Percentiles rank a stretch among this genome's conserved stretches.
Evolutionary conservation across 2,888 invertebrate genomes (phyloP).

Genomic region (Mythimna ferrago): DNA sequence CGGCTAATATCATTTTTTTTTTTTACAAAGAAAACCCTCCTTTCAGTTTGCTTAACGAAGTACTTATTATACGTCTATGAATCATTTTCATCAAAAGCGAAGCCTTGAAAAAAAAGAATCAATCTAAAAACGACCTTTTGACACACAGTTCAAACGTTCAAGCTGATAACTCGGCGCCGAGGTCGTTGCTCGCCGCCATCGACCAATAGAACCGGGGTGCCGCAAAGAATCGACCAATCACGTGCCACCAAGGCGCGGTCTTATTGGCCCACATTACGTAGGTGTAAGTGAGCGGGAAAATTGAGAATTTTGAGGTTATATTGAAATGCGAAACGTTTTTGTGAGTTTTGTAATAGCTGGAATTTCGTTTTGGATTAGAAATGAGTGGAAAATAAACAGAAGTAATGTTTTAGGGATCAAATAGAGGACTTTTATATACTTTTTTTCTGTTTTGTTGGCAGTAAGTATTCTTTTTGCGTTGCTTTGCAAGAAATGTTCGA

Average conservation of each 20-base stretch:
- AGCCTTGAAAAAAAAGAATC: slow-evolving; percentile 30
- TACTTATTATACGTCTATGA: slow-evolving; percentile 22
- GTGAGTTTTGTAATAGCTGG: slow-evolving; percentile 34
- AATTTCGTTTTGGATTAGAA: slow-evolving; percentile 27
- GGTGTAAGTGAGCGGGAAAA: slow-evolving; percentile 61
- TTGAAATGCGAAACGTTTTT: slow-evolving; percentile 58
- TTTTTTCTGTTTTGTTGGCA: not conserved
- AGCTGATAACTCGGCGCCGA: slow-evolving; percentile 67
- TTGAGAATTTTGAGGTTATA: slow-evolving; percentile 61
- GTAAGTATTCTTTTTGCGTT: slow-evolving; percentile 1
- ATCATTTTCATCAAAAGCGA: slow-evolving; percentile 10
- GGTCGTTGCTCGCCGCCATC: slow-evolving; percentile 68
- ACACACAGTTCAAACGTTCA: slow-evolving; percentile 70
- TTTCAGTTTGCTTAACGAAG: slow-evolving; percentile 38
- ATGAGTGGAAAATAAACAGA: slow-evolving; percentile 18
- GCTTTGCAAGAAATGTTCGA: not conserved
- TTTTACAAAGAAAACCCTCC: slow-evolving; percentile 9
- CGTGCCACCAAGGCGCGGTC: slow-evolving; percentile 50
- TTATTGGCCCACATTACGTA: slow-evolving; percentile 66
- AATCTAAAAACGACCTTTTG: slow-evolving; percentile 55
- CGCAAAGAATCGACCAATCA: slow-evolving; percentile 70
- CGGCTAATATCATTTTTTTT: slow-evolving; percentile 8
- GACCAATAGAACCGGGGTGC: slow-evolving; percentile 70
- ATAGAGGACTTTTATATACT: not conserved
- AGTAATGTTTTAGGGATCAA: not conserved